Evolutionary conservation across 2,888 invertebrate species (phyloP).

Genomic region (Cheiracanthium punctorium): DNA sequence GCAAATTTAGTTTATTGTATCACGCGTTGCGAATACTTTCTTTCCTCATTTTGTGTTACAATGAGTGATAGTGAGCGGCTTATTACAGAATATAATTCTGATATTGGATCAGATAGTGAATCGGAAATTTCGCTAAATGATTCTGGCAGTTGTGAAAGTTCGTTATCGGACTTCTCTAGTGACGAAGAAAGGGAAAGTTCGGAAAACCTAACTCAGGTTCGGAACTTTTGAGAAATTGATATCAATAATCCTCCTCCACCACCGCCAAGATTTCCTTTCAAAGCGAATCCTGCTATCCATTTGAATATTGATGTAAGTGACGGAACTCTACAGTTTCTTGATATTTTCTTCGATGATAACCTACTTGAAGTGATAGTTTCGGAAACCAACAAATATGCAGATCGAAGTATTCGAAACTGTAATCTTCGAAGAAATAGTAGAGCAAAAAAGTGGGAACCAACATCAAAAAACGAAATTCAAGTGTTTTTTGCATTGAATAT

Average conservation of each 20-base stretch:
- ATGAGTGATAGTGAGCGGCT: no score
- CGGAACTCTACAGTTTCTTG: slow-evolving; percentile 22
- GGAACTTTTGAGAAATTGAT: no score
- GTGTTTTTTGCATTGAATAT: slow-evolving; percentile 18
- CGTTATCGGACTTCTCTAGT: no score
- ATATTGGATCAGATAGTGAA: no score
- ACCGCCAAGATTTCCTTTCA: background rate
- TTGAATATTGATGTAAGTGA: slow-evolving; percentile 23
- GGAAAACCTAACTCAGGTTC: no score
- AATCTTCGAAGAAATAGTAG: slow-evolving; percentile 25
- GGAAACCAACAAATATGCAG: slow-evolving; percentile 19
- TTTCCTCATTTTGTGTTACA: no score
- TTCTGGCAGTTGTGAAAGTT: background rate
- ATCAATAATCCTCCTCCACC: background rate
- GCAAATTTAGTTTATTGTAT: no score
- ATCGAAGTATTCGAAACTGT: slow-evolving; percentile 21
- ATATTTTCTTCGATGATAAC: slow-evolving; percentile 26
- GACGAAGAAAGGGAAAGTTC: no score
- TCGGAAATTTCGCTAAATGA: background rate
- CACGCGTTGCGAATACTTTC: no score
- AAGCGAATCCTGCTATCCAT: slow-evolving; percentile 25
- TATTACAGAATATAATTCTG: no score
- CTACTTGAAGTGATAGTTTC: slow-evolving; percentile 11
- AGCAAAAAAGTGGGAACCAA: slow-evolving; percentile 40
- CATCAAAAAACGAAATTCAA: slow-evolving; percentile 16